Conservation (phyloP, 2,113 vertebrate genomes). For the Oryctolagus cuniculus region mOryCun1.1 NC_091442.1:87699501-87700000, state of each 20-base stretch:
- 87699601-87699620: neutral
- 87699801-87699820: neutral
- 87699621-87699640: neutral
- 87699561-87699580: neutral
- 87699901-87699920: conserved; percentile 10
- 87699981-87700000: conserved; percentile 18
- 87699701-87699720: neutral
- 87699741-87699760: neutral
- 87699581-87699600: neutral
- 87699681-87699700: neutral
- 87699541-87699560: conserved; percentile 38
- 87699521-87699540: neutral
- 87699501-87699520: conserved; percentile 21
- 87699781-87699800: neutral
- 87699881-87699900: neutral
- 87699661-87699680: neutral
- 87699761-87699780: conserved; percentile 31
- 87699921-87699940: conserved; percentile 20
- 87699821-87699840: neutral
- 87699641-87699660: conserved; percentile 6
- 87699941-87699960: neutral
- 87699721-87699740: neutral
- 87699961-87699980: neutral
- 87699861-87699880: neutral
- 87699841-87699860: neutral